Evolutionary conservation across 1,140 invertebrate genomes (phyloP).

Genomic region (Papilio machaon): DNA sequence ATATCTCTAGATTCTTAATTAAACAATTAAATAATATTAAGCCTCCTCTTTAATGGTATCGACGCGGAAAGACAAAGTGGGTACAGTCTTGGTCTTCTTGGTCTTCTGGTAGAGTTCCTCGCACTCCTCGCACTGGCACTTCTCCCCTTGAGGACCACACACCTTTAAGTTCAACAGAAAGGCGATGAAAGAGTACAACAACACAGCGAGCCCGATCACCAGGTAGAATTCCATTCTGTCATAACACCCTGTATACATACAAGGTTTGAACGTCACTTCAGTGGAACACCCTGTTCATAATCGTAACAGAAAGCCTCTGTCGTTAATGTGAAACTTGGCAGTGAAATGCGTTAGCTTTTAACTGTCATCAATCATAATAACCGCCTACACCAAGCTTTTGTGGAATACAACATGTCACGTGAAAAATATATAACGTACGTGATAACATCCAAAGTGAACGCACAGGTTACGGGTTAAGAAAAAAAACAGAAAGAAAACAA

Average conservation of each 20-base stretch:
- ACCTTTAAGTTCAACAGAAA: constrained; percentile 66
- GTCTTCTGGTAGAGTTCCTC: constrained; percentile 50
- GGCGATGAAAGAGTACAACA: constrained; percentile 67
- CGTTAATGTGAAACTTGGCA: constrained; percentile 5
- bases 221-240: constrained; percentile 73
- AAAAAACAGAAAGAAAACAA: not conserved
- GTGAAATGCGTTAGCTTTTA: constrained; percentile 18
- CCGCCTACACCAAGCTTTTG: not conserved
- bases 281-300: not conserved
- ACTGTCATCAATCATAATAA: constrained; percentile 17
- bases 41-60: constrained; percentile 52
- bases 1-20: constrained; percentile 13
- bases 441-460: constrained; percentile 8
- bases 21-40: constrained; percentile 43
- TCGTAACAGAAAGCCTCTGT: not conserved
- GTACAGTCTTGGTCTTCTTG: constrained; percentile 49
- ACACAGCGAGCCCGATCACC: constrained; percentile 68
- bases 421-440: constrained; percentile 7
- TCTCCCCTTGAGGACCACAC: constrained; percentile 60
- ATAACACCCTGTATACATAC: constrained; percentile 13
- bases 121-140: constrained; percentile 73
- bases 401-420: not conserved
- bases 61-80: constrained; percentile 66
- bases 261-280: not conserved
- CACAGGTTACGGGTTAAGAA: not conserved